Base-by-base conservation (phyloP, 2,113 vertebrate species). In the Paramisgurnus dabryanus region DNA sequence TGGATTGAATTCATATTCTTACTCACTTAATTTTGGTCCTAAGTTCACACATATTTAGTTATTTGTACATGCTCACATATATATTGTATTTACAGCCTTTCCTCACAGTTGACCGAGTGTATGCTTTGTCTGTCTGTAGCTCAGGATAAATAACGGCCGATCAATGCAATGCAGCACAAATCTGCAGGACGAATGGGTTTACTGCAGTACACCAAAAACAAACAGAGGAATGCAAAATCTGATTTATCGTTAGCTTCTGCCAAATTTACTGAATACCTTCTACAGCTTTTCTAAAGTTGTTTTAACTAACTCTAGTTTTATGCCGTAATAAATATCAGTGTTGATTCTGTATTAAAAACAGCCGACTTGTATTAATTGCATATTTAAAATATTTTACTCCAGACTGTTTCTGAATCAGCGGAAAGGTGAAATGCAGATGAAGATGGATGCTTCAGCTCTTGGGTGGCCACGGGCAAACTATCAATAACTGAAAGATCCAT, bases 401-500 rank as follows among this genome's bases (percentile, higher is more conserved):
- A 49, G 7, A 39, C 12, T 70, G 13, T 70, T 53, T 72, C 15
- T 57, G 4, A 9, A 57, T 41, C 34, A 57, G 40, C 55, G 45
- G n/a, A 60, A 22, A 40, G 55, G 6, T 27, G 55, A 10, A 13
- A 5, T 43, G 3, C 11, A 5, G 71, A 18, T 45, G 55, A 61
- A 61, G 55, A 73, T 73, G 55, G 71, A 73, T 73, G 71, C 17
- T 22, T 43, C 34, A 57, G 18, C 10, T n/a, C 45, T 73, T 60
- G 3, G 11, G 40, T 60, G n/a, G 43, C 49, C n/a, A 6, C 55
- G 10, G 69, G 47, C 67, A 79, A 53, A 22, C 40, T 55, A 76
- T 79, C 82, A 83, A 72, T 80, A 72, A 72, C 50, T 77, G 34
- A 83, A 50, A 15, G 50, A 41, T 1, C 70, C 17, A 22, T 80